phyloP scores from a whole-genome alignment of 2,888 invertebrate genomes.

The Synanthedon formicaeformis region DNA sequence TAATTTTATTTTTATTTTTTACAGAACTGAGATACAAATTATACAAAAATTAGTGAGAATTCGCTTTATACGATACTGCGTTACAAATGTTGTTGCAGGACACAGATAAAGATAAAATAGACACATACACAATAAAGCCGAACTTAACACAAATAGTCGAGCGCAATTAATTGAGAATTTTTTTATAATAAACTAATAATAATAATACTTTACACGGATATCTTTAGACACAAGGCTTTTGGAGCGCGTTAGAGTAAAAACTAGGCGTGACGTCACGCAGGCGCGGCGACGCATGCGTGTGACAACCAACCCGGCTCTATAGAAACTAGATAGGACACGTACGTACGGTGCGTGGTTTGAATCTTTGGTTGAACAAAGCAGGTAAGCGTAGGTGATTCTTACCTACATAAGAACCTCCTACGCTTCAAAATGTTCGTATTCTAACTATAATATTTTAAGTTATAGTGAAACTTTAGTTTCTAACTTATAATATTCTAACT shows the following conservation, averaged over 20 bases:
- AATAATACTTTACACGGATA: slow-evolving; percentile 1
- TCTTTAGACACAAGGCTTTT: slow-evolving; percentile 22
- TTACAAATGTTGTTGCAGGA: not conserved
- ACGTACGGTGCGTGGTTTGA: not conserved
- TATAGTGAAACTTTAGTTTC: too few species aligned
- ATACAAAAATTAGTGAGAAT: too few species aligned
- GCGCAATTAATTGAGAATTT: too few species aligned
- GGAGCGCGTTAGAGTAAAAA: slow-evolving; percentile 32
- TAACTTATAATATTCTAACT: too few species aligned
- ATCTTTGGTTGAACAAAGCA: too few species aligned
- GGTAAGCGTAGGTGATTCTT: too few species aligned
- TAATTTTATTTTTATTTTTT: too few species aligned
- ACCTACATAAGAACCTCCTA: too few species aligned
- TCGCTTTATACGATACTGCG: too few species aligned
- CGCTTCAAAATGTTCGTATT: too few species aligned
- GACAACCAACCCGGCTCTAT: slow-evolving; percentile 14
- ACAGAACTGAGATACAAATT: too few species aligned
- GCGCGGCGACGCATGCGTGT: slow-evolving; percentile 56
- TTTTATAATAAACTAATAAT: not conserved
- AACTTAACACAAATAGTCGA: not conserved
- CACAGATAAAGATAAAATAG: slow-evolving; percentile 4
- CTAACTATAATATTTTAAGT: too few species aligned
- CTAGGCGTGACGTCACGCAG: slow-evolving; percentile 54
- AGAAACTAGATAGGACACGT: slow-evolving; percentile 22
- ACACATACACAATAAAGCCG: slow-evolving; percentile 11